Conservation (phyloP, 2,113 vertebrate species). For the Myodes glareolus region DNA sequence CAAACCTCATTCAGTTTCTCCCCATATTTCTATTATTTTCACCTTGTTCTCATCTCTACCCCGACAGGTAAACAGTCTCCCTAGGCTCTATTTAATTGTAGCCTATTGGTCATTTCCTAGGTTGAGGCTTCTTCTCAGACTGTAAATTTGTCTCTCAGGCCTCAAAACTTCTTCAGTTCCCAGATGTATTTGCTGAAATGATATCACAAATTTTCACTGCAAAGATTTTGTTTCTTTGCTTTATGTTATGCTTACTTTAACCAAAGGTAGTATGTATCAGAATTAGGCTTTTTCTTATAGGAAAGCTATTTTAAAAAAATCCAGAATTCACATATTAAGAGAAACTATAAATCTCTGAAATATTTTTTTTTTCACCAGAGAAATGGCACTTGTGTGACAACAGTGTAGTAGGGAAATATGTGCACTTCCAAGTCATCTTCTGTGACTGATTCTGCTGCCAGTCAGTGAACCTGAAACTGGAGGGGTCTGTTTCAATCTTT, state of each 20-base stretch:
- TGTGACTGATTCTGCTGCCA: slow-evolving; percentile 50
- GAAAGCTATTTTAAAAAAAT: neutral
- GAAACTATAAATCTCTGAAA: slow-evolving; percentile 34
- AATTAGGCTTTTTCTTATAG: slow-evolving; percentile 38
- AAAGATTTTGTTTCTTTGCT: neutral
- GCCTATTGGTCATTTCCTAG: neutral
- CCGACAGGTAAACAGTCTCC: neutral
- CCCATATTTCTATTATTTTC: neutral
- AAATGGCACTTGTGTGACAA: slow-evolving; percentile 45
- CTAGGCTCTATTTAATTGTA: neutral
- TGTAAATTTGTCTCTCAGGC: neutral
- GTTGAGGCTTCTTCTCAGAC: neutral
- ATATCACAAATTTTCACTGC: neutral
- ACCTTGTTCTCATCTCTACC: too few relatives aligned
- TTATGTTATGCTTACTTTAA: neutral
- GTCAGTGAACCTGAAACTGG: slow-evolving; percentile 48
- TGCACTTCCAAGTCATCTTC: neutral
- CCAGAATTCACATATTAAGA: neutral
- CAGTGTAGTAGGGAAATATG: slow-evolving; percentile 58
- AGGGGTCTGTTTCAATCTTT: slow-evolving; percentile 34
- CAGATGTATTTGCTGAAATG: neutral
- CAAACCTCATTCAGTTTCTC: too few relatives aligned
- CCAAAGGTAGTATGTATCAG: neutral
- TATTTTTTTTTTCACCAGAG: slow-evolving; percentile 66
- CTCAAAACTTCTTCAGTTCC: neutral